Evolutionary conservation across 2,797 vertebrate genomes (phyloP).

Genomic region (Picus viridis): DNA sequence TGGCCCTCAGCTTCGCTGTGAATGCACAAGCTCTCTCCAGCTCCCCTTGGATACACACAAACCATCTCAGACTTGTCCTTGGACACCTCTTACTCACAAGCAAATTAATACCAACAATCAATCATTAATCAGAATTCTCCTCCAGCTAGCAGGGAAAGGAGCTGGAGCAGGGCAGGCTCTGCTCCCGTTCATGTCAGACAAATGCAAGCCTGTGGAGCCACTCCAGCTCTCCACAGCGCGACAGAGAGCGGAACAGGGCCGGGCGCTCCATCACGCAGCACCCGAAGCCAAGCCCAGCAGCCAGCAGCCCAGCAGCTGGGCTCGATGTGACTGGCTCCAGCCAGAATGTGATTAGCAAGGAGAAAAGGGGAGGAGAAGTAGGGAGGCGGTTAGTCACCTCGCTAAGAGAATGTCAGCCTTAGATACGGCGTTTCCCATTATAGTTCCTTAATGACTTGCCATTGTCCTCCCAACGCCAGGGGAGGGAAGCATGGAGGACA

Average conservation of each 20-base stretch:
- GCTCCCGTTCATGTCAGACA: slow-evolving; percentile 62
- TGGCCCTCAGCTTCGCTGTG: neutral
- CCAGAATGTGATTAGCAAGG: slow-evolving; percentile 12
- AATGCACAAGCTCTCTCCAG: neutral
- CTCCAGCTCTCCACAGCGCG: slow-evolving; percentile 3
- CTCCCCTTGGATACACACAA: neutral
- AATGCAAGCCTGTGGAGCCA: slow-evolving; percentile 36
- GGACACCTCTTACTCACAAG: slow-evolving; percentile 22
- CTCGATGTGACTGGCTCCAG: neutral
- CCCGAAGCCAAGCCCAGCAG: neutral
- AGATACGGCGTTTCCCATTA: slow-evolving; percentile 57
- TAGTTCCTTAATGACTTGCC: slow-evolving; percentile 44
- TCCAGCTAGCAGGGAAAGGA: slow-evolving; percentile 8
- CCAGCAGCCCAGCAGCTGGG: slow-evolving; percentile 13
- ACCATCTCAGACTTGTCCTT: slow-evolving; percentile 46
- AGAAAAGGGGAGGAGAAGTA: slow-evolving; percentile 39
- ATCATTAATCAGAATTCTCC: slow-evolving; percentile 42
- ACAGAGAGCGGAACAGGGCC: slow-evolving; percentile 14
- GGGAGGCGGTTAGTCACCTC: neutral
- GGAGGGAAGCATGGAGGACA: slow-evolving; percentile 32
- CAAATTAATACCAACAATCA: slow-evolving; percentile 53
- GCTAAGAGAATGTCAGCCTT: slow-evolving; percentile 38
- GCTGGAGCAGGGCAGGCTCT: slow-evolving; percentile 20
- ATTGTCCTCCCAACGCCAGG: slow-evolving; percentile 16
- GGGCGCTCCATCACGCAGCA: slow-evolving; percentile 12